Percentiles rank a stretch among this genome's conserved stretches.
Conservation (phyloP, 2,888 invertebrate genomes). For the Esperia sulphurella region DNA sequence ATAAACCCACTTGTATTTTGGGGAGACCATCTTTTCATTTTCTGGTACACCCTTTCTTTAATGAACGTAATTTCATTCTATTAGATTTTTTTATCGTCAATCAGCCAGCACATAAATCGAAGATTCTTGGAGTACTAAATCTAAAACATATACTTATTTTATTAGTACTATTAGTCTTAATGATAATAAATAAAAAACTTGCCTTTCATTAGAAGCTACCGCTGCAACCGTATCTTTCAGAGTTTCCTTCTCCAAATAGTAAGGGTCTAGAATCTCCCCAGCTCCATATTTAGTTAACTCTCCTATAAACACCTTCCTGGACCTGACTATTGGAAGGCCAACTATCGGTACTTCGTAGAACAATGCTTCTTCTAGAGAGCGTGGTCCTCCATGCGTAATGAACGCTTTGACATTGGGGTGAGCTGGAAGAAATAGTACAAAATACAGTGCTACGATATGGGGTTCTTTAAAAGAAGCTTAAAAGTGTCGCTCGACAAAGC, state of each 20-base stretch:
- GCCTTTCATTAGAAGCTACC: constrained; percentile 50
- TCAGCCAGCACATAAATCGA: too few relatives aligned
- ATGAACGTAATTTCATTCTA: too few relatives aligned
- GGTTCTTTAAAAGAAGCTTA: too few relatives aligned
- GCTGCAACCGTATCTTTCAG: constrained; percentile 41
- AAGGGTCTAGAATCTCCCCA: constrained; percentile 58
- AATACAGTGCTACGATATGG: too few relatives aligned
- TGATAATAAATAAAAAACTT: constrained; percentile 7
- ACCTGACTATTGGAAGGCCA: constrained; percentile 55
- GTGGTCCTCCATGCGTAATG: constrained; percentile 62
- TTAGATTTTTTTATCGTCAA: too few relatives aligned
- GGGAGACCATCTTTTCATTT: too few relatives aligned
- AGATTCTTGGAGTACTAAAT: too few relatives aligned
- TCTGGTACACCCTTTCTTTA: too few relatives aligned
- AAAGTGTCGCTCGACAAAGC: too few relatives aligned
- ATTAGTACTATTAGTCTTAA: too few relatives aligned
- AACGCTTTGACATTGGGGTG: constrained; percentile 67
- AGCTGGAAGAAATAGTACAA: constrained; percentile 34
- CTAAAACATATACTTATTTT: too few relatives aligned
- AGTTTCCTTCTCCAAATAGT: constrained; percentile 52
- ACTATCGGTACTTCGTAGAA: constrained; percentile 64
- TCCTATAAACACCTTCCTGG: constrained; percentile 55
- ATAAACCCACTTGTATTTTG: too few relatives aligned
- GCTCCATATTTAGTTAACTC: constrained; percentile 55
- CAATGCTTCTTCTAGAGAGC: constrained; percentile 69